Base-by-base conservation (phyloP, 2,888 invertebrate genomes). In the Chaitophorus viminalis region DNA sequence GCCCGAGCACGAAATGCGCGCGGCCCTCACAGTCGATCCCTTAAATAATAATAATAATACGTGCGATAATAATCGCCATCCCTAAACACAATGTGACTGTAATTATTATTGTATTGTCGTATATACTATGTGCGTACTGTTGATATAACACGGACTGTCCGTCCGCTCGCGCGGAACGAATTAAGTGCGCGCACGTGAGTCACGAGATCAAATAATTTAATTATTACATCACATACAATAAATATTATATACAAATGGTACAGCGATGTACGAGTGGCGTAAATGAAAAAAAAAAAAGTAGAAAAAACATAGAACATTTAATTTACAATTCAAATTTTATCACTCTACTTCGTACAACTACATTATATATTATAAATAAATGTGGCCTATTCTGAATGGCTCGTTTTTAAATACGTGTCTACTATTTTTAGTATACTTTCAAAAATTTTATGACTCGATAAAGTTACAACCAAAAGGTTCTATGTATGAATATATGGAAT, bases 61-160 rank as follows among this genome's bases (percentile, higher is more conserved):
- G 39, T 25, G 25, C 60, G 65, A 76, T 46, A 76, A 84, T 76
- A 84, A 76, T 68, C 33, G 52, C 52, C 6, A 6, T 60, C 76
- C 84, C 84, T 77, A 52, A 17, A 77, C 52, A 87, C 87, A 87
- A 81, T 87, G 87, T 25, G 18, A 81, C 87, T 75, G 74, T 81
- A 87, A 87, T 87, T 87, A 81, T 87, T 74, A n/a, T 87, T 79
- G 68, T 39, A 78, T 78, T 78, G 18, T 78, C 29, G 29, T 31
- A 3, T 31, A 3, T 11, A 21, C 3, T 76, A 9, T 18, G 33
- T 33, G 29, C 72, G 72, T 33, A 33, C 18, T 72, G 31, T 25
- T 0, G 39, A 76, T 76, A 46, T 74, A 9, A 39, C 29, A 76
- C 60, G 33, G 5, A 25, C n/a, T 60, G 29, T 78, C 21, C 36